Evolutionary conservation across 2,888 invertebrate species (phyloP).

Genomic region (Euspilapteryx auroguttella): DNA sequence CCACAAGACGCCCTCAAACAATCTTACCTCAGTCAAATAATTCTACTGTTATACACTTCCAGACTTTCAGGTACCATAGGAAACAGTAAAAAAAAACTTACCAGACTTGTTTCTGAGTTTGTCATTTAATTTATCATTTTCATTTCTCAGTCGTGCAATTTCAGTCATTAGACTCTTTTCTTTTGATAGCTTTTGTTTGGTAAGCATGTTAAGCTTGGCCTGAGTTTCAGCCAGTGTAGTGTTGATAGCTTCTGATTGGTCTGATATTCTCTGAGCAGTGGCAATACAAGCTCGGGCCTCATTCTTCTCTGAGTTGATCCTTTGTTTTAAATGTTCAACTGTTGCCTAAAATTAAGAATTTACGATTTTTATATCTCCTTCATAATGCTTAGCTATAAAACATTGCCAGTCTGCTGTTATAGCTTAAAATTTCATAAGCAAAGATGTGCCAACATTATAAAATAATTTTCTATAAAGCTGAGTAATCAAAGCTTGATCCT

Average conservation of each 20-base stretch:
- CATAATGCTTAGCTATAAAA: too few relatives aligned
- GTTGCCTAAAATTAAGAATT: constrained; percentile 16
- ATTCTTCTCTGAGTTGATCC: constrained; percentile 30
- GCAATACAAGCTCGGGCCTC: constrained; percentile 44
- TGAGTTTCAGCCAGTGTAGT: constrained; percentile 25
- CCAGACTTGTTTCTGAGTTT: constrained; percentile 31
- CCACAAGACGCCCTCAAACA: too few relatives aligned
- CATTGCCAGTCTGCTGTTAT: too few relatives aligned
- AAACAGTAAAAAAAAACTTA: constrained; percentile 11
- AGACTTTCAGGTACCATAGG: neutral
- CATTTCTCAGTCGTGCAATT: constrained; percentile 28
- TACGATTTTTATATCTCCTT: too few relatives aligned
- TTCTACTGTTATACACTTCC: too few relatives aligned
- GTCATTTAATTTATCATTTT: constrained; percentile 39
- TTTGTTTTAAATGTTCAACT: constrained; percentile 25
- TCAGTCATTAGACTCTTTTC: constrained; percentile 34
- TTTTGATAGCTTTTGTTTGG: constrained; percentile 36
- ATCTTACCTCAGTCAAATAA: too few relatives aligned
- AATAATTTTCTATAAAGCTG: too few relatives aligned
- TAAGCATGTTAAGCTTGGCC: constrained; percentile 24
- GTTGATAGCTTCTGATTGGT: constrained; percentile 31
- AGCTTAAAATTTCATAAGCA: too few relatives aligned
- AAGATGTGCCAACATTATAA: too few relatives aligned
- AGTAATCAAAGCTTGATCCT: too few relatives aligned
- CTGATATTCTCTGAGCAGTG: constrained; percentile 38